phyloP scores from a whole-genome alignment of 2,113 vertebrate species.

The Coracopsis vasa region DNA sequence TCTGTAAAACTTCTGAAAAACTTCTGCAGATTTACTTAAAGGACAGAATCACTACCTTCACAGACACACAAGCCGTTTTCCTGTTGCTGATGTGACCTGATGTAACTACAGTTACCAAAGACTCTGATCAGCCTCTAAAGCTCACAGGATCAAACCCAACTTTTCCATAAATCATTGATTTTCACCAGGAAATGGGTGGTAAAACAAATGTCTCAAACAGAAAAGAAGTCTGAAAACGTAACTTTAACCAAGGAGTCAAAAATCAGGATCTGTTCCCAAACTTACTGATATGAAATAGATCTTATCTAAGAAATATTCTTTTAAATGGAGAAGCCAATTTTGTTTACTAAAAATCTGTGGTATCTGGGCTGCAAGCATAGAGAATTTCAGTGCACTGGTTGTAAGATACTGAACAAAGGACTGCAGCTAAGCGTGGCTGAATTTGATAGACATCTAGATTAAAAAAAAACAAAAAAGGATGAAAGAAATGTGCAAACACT shows the following conservation, averaged over 20 bases:
- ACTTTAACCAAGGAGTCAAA: background rate
- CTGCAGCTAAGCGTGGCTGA: constrained; percentile 29
- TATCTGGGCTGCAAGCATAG: background rate
- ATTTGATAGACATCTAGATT: constrained; percentile 48
- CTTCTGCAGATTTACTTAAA: background rate
- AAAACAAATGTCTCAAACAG: background rate
- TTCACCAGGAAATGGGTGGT: background rate
- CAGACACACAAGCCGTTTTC: background rate
- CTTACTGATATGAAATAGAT: background rate
- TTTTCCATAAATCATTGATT: background rate
- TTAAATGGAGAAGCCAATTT: background rate
- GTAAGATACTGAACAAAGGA: constrained; percentile 47
- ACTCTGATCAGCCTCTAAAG: background rate
- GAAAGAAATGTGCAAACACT: constrained; percentile 51
- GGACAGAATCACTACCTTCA: background rate
- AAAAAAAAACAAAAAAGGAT: background rate
- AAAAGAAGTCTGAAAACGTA: background rate
- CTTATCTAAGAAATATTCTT: background rate
- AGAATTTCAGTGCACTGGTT: background rate
- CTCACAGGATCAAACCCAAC: background rate
- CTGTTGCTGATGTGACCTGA: background rate
- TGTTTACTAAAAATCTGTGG: background rate
- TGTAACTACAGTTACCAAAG: background rate
- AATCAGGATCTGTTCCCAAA: background rate
- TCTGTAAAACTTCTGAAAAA: background rate